These are phyloP conservation scores for Erebia ligea DNA, from an alignment of 2,888 invertebrate species.

Conservation along the genomic window DNA sequence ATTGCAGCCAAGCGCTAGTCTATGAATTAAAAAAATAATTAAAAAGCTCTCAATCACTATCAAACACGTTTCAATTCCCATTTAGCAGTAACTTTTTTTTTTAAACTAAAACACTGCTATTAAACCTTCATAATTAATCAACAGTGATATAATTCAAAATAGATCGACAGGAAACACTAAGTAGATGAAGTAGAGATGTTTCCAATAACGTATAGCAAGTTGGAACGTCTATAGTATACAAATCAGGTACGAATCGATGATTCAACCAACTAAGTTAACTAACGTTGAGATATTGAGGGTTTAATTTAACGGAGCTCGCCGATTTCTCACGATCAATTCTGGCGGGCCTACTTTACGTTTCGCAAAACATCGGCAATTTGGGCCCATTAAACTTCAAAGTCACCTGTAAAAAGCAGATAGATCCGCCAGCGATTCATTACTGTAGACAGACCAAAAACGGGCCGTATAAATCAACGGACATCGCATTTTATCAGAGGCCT, in stretches of 20 bases:
- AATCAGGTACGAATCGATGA: neutral
- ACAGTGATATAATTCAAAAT: neutral
- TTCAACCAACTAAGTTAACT: neutral
- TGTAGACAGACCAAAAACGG: conserved; percentile 64
- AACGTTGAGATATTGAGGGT: conserved; percentile 17
- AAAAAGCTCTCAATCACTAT: too few relatives aligned
- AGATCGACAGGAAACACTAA: neutral
- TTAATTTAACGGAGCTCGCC: conserved; percentile 27
- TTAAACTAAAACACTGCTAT: neutral
- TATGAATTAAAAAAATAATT: too few relatives aligned
- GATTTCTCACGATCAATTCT: conserved; percentile 41
- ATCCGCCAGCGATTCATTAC: conserved; percentile 71
- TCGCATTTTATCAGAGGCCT: conserved; percentile 75
- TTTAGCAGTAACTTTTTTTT: neutral
- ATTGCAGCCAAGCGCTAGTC: too few relatives aligned
- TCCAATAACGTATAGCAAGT: neutral
- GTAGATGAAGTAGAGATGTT: conserved; percentile 1
- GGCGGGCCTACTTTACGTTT: conserved; percentile 34
- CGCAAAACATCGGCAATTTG: conserved; percentile 41
- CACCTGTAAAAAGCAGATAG: conserved; percentile 55
- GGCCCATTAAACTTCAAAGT: conserved; percentile 41
- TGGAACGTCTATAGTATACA: neutral
- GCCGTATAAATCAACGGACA: conserved; percentile 78
- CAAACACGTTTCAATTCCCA: too few relatives aligned
- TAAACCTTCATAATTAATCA: too few relatives aligned